phyloP scores from a whole-genome alignment of 1,140 invertebrate genomes.

The Sycophaga agraensis region DNA sequence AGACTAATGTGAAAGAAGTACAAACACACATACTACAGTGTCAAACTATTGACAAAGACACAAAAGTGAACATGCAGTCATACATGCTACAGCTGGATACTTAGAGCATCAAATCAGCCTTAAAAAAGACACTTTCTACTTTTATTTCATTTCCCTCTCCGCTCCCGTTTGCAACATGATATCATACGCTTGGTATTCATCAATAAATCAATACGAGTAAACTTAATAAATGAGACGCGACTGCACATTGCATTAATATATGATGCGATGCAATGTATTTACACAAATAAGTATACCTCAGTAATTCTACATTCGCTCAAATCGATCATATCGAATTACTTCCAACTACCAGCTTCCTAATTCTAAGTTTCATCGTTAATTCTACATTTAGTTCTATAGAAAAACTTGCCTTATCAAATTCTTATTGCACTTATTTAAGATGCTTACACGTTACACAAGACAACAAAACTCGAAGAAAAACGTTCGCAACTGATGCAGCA shows the following conservation, averaged over 20 bases:
- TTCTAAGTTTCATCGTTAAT: slow-evolving; percentile 1
- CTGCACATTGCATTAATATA: not conserved
- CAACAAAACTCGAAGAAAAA: slow-evolving; percentile 2
- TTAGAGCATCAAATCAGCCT: not conserved
- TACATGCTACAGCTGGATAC: slow-evolving; percentile 39
- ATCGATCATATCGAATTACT: slow-evolving; percentile 26
- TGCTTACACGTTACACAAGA: not conserved
- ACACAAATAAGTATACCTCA: slow-evolving; percentile 1
- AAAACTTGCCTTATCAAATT: slow-evolving; percentile 29
- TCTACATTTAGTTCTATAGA: slow-evolving; percentile 6
- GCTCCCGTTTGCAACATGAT: not conserved
- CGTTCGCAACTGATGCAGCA: not conserved
- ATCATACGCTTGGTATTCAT: not conserved
- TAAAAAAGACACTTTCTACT: not conserved
- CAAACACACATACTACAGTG: slow-evolving; percentile 31
- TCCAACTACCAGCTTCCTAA: slow-evolving; percentile 20
- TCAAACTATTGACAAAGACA: no score
- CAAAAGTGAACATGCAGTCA: slow-evolving; percentile 48
- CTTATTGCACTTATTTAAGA: slow-evolving; percentile 41
- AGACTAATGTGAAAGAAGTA: slow-evolving; percentile 40
- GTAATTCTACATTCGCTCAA: slow-evolving; percentile 13
- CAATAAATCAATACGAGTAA: not conserved
- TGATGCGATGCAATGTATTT: not conserved
- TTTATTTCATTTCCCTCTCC: not conserved
- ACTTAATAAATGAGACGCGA: not conserved